Conservation (phyloP, 1,140 invertebrate genomes). For the Panulirus ornatus region DNA sequence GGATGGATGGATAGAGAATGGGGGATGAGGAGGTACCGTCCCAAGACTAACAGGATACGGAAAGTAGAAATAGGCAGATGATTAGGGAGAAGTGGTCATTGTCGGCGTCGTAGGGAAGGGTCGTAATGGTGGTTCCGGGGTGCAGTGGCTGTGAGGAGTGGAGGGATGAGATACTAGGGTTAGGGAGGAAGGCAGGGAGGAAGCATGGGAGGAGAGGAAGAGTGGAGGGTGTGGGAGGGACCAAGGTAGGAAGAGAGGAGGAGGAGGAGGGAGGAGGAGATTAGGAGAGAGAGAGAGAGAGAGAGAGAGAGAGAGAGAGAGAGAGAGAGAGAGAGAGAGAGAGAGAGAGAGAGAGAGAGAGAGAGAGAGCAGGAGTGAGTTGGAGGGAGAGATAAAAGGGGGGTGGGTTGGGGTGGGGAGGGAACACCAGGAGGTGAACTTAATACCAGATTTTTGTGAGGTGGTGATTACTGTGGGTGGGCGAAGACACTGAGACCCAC, state of each 20-base stretch:
- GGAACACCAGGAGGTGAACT: not conserved
- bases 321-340: not conserved
- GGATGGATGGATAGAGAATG: not conserved
- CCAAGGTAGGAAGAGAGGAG: not conserved
- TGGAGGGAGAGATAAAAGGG: conserved; percentile 17
- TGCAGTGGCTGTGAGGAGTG: not conserved
- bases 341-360: conserved; percentile 28
- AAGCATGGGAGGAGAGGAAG: too few relatives aligned
- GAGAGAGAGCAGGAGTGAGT: conserved; percentile 23
- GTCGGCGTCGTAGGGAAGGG: not conserved
- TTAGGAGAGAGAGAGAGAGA: not conserved
- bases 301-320: not conserved
- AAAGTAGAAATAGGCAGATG: not conserved
- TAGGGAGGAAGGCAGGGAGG: not conserved
- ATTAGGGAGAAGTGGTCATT: conserved; percentile 11
- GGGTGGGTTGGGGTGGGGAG: not conserved
- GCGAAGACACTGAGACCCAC: too few relatives aligned
- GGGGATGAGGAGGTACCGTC: not conserved
- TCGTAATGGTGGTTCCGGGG: not conserved
- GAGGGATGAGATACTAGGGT: not conserved
- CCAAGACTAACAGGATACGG: not conserved
- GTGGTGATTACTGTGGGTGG: too few relatives aligned
- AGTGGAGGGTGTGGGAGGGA: too few relatives aligned
- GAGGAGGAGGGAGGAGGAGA: not conserved
- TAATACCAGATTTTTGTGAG: too few relatives aligned